Conservation (phyloP, 1,140 invertebrate species). For the Micrasema longulum region DNA sequence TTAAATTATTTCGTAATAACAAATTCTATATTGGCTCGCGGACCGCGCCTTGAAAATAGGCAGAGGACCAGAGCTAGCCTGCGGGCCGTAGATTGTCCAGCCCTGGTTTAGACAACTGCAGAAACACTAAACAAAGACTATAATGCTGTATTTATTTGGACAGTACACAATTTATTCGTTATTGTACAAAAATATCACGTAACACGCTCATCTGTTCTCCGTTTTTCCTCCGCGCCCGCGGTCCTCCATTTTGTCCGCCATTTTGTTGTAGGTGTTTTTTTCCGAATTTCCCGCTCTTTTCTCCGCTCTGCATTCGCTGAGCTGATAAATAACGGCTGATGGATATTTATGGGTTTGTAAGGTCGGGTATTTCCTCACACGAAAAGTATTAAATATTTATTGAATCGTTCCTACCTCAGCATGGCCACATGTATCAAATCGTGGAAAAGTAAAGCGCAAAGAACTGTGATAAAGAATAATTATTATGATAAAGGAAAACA, state of each 20-base stretch:
- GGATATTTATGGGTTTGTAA: slow-evolving; percentile 32
- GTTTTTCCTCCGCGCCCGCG: not conserved
- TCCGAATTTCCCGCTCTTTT: slow-evolving; percentile 26
- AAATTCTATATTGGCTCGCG: too few species aligned
- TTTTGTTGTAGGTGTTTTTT: slow-evolving; percentile 25
- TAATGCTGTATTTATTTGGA: not conserved
- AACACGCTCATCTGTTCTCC: slow-evolving; percentile 11
- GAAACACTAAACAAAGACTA: not conserved
- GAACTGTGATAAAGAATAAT: slow-evolving; percentile 25
- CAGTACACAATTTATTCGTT: not conserved
- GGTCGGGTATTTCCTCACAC: slow-evolving; percentile 2
- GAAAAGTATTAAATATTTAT: slow-evolving; percentile 26
- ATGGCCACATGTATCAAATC: slow-evolving; percentile 14
- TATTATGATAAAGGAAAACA: not conserved
- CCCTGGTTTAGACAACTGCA: not conserved
- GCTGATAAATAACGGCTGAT: slow-evolving; percentile 37
- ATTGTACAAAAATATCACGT: slow-evolving; percentile 14
- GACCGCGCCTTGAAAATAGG: too few species aligned
- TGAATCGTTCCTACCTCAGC: slow-evolving; percentile 17
- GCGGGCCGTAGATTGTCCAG: not conserved
- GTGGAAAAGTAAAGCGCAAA: not conserved
- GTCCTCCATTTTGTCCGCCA: slow-evolving; percentile 18
- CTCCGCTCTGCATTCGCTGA: not conserved
- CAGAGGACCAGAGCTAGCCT: not conserved
- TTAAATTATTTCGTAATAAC: too few species aligned